Evolutionary conservation across 2,888 invertebrate species (phyloP).

Genomic region (Agrotis puta): DNA sequence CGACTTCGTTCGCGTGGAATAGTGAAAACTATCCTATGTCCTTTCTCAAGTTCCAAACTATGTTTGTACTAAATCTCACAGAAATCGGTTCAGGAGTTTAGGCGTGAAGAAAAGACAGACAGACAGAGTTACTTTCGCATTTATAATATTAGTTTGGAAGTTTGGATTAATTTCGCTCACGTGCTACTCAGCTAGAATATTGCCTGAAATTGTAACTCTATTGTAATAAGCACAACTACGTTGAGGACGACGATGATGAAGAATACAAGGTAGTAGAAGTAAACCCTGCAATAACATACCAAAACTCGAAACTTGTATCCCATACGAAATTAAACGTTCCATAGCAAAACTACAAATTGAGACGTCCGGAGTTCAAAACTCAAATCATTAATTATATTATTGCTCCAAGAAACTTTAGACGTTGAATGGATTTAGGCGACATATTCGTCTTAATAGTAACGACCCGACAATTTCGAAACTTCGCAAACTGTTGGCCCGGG

Average conservation of each 20-base stretch:
- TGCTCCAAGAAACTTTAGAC: constrained; percentile 16
- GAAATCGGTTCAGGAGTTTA: no score
- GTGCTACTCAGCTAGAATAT: constrained; percentile 7
- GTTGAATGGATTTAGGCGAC: neutral
- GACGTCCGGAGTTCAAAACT: constrained; percentile 12
- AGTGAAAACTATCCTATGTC: no score
- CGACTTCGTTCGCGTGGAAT: no score
- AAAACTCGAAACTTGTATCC: neutral
- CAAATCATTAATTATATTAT: constrained; percentile 1
- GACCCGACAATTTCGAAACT: constrained; percentile 30
- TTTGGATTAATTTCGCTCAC: neutral
- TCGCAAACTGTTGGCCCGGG: constrained; percentile 22
- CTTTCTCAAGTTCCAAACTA: no score
- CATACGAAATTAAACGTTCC: neutral
- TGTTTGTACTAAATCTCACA: no score
- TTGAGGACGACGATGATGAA: neutral
- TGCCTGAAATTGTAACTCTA: neutral
- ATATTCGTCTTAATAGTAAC: constrained; percentile 23
- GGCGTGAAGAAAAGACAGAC: no score
- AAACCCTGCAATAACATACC: no score
- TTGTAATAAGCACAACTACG: neutral
- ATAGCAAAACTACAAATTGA: neutral
- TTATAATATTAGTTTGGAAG: no score
- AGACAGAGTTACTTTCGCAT: no score
- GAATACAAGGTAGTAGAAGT: no score